Base-by-base conservation (phyloP, 1,140 invertebrate species). In the Cydia amplana region DNA sequence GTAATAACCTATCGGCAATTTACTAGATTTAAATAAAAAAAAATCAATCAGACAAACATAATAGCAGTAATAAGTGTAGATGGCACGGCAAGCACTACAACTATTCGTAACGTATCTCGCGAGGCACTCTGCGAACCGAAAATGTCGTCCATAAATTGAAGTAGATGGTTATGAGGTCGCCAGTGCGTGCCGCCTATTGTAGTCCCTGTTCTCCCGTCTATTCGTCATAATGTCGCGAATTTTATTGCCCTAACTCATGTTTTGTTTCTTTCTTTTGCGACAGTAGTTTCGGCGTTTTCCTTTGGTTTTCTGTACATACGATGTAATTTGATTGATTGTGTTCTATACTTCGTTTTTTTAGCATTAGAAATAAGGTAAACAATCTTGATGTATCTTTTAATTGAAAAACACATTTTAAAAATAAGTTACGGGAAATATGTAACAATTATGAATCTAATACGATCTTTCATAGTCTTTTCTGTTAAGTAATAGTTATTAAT, bases 161-260 rank as follows among this genome's bases (percentile, higher is more conserved):
- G 82, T 82, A 82, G 80, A 89, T 84, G 83, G 82, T 86, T 86
- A 86, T 85, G 86, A 87, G 85, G 83, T 83, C 82, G 81, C 80
- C 81, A 88, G 79, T 84, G 80, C 85, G 86, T 88, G 84, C 82
- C 82, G 77, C 81, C 77, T 85, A 86, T 89, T 89, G 83, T 87
- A 65, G 75, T 55, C 72, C 76, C 16, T 55, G 43, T 25, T 67
- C 75, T 65, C 76, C 64, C 77, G 78, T 72, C 60, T 76, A 77
- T 83, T 81, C 82, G 77, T 83, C 81, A 86, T 81, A 83, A 77
- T 82, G 75, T 80, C 76, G 75, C 78, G 75, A 78, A 74, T 85
- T 85, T 82, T 82, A 82, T 84, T 79, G 73, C 78, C 63, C 65
- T 36, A 67, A 67, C 49, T 65, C 49, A 36, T 75, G 40, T 78